Evolutionary conservation across 1,140 invertebrate species (phyloP), one percentile per base, ranked within the genome.

Genomic region (Aphaenogaster rudis): DNA sequence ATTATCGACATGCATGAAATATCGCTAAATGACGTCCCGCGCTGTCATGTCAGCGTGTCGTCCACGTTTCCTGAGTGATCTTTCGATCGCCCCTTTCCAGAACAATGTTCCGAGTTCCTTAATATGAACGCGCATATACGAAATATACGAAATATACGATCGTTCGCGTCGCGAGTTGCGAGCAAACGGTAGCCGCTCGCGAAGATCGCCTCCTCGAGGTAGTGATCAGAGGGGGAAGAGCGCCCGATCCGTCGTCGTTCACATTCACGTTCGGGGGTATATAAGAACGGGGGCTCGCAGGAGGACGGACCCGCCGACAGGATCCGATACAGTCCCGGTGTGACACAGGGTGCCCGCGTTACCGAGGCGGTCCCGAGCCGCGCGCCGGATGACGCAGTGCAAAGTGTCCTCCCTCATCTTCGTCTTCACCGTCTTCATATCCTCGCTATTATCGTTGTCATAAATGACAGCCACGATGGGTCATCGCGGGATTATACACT

Each of bases 391-490:
- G 79, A 71, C 54, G 64, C 39, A 71, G 79, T 71, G 79, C 52
- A 5, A 81, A 81, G 79, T 81, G 64, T 48, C 61, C 8, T 57
- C 15, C 4, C 59, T 8, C 11, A 17, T 61, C 28, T 5, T 64
- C 17, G 6, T 79, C 33, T 33, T 78, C 42, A 7, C 45, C 33
- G 6, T 78, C n/a, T n/a, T n/a, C 8, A 33, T 21, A 42, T 21
- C n/a, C 9, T 42, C 54, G 0, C 17, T 7, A 15, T 81, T 67
- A 59, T 45, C 15, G 42, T 76, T 57, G 39, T 48, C 61, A 57
- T 86, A 63, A 91, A 13, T 52, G 52, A 66, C 63, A 50, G 48
- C 54, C 17, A 85, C 67, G n/a, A 90, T 89, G 89, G 48, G 48
- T 67, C 64, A 52, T 72, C 63, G 63, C 2, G n/a, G 61, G 67